Base-by-base conservation (phyloP, 2,797 vertebrate genomes). In the Cottoperca gobio region DNA sequence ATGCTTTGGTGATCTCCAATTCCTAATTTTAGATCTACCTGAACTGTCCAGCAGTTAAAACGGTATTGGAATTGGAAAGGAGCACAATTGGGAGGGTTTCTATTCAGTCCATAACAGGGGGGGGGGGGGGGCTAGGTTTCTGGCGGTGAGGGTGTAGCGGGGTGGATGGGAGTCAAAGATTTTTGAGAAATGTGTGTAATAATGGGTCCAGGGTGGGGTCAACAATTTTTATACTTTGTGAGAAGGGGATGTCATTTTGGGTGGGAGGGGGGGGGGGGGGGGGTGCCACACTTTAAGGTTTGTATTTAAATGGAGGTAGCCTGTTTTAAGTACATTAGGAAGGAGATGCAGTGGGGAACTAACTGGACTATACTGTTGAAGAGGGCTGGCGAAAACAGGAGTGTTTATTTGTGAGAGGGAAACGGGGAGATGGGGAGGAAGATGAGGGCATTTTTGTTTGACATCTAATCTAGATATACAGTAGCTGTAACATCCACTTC, bases 181-280 rank as follows among this genome's bases (percentile, higher is more conserved):
- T 93, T 94, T 92, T 88, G 87, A 75, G 75, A 84, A 90, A 88
- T 84, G 86, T 89, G 91, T 90, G 92, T 91, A 91, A 83, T 88
- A 87, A 80, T 67, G 58, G 82, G 87, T 89, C 55, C 26, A 50
- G 84, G 88, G 46, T 21, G 64, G 89, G 80, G 77, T 75, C n/a
- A 68, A 68, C 66, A 28, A 76, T 87, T 92, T 93, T 93, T 94
- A 92, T 94, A 94, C 92, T 91, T 91, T 90, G 86, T 89, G 89
- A 88, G 81, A 85, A 79, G 58, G 80, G 81, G 86, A 82, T 75
- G 88, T 91, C 70, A 68, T 80, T 86, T 71, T 39, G 84, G 79
- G 88, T 24, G 83, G 88, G 83, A 31, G 65, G 81, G 84, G 84
- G 79, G 88, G 24, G 83, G 88, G 83, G 31, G 65, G 81, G 84